Base-by-base conservation (phyloP, 2,113 vertebrate species). In the Erinaceus europaeus region DNA sequence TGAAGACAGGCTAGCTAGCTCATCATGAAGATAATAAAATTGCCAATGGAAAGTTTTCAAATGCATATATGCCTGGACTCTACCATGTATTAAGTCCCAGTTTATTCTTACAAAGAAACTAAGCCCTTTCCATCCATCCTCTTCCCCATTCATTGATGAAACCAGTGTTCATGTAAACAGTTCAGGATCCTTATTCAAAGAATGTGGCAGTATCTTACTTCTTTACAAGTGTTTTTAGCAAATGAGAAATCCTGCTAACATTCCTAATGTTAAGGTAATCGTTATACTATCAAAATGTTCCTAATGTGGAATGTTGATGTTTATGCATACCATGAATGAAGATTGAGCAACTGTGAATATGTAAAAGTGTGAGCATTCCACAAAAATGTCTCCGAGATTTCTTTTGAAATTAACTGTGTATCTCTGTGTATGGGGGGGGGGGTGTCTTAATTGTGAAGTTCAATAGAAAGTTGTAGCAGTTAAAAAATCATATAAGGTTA, bases 261-360 rank as follows among this genome's bases (percentile, higher is more conserved):
- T 53, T 88, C 90, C 88, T 84, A n/a, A 67, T 59, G 52, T 71
- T 21, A 34, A 84, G 48, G 48, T 55, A 59, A 86, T 59, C 76
- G 42, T 57, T 76, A 46, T 9, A 86, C 23, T 82, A 64, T 55
- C 61, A 38, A 91, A 65, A 42, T 50, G 27, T 74, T 68, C 38
- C 79, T 81, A 72, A 80, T 38, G 36, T 62, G 78, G 77, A 65
- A 75, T 75, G 42, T 76, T 86, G 42, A 71, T 44, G 17, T 61
- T 72, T 82, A 34, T 50, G 42, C 53, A 88, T 53, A 61, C n/a
- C 38, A 83, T 53, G 77, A 91, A 50, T 79, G 76, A 93, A 88
- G 52, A 89, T 1, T 48, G 34, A 88, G 10, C 64, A 61, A 59
- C 14, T 40, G 50, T 76, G 52, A 76, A 42, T 42, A 59, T 27